Evolutionary conservation across 64 coral and sea anemone genomes (phyloP).

Genomic region (Montipora foliosa): DNA sequence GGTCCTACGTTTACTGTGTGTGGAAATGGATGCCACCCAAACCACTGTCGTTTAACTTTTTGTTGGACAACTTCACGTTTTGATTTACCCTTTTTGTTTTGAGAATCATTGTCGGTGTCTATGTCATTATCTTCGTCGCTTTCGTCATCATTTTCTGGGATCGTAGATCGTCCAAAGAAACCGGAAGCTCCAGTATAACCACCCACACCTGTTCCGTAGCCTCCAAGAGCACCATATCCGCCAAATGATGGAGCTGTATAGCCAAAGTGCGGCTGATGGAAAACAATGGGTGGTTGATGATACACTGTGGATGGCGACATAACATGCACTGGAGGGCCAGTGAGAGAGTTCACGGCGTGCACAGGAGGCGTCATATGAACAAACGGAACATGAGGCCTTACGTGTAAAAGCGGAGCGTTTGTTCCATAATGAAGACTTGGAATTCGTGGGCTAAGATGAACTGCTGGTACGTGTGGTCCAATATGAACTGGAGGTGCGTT

Average conservation of each 20-base stretch:
- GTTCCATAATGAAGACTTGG: conserved; percentile 98
- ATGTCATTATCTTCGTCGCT: conserved; percentile 45
- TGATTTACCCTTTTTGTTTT: conserved; percentile 19
- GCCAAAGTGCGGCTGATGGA: conserved; percentile 95
- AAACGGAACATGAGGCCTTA: conserved; percentile 93
- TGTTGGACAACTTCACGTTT: conserved; percentile 62
- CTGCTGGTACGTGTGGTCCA: conserved; percentile 92
- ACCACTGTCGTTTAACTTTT: conserved; percentile 88
- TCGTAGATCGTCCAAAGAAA: conserved; percentile 62
- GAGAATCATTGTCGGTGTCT: conserved; percentile 14
- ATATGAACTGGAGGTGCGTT: conserved; percentile 99
- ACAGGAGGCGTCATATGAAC: conserved; percentile 98
- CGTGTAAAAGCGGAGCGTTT: conserved; percentile 95
- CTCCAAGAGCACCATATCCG: conserved; percentile 53
- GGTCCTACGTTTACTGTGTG: conserved; percentile 97
- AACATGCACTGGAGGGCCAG: conserved; percentile 94
- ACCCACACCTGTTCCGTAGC: conserved; percentile 50
- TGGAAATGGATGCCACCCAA: conserved; percentile 95
- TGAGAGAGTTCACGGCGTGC: conserved; percentile 79
- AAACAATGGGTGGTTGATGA: conserved; percentile 95
- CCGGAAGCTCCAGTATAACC: neutral
- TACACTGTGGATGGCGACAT: conserved; percentile 99
- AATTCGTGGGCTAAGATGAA: conserved; percentile 92
- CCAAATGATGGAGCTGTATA: conserved; percentile 23
- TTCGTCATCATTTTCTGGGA: conserved; percentile 71